A percentile compares a stretch with the other conserved stretches of the same genome.
Evolutionary conservation across 2,797 vertebrate species (phyloP).

Genomic region (Onychomys arenicola): DNA sequence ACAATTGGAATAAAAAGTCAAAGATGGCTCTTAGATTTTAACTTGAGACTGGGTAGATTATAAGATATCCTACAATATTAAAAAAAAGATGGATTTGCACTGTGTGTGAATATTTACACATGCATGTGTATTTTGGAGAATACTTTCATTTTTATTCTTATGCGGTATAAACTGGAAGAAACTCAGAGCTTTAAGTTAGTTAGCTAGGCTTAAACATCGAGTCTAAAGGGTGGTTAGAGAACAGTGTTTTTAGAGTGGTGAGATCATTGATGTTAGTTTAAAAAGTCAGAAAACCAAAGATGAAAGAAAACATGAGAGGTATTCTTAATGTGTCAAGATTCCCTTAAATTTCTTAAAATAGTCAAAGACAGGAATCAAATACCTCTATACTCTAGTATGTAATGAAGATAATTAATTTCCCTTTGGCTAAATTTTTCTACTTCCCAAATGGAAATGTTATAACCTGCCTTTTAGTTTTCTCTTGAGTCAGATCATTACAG

Average conservation of each 20-base stretch:
- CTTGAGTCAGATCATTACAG: background rate
- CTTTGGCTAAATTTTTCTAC: background rate
- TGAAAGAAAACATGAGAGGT: conserved; percentile 4
- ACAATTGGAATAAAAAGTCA: background rate
- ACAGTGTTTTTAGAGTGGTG: background rate
- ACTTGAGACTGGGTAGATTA: background rate
- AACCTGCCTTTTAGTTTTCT: conserved; percentile 44
- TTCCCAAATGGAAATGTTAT: background rate
- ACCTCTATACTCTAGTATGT: background rate
- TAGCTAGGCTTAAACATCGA: background rate
- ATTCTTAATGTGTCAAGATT: background rate
- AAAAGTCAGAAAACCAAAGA: background rate
- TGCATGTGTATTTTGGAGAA: background rate
- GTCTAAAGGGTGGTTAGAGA: background rate
- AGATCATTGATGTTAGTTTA: background rate
- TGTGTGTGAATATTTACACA: background rate
- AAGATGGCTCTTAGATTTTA: background rate
- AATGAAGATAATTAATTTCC: conserved; percentile 60
- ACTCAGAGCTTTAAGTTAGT: background rate
- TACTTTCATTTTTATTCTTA: background rate
- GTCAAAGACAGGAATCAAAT: background rate
- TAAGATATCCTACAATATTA: background rate
- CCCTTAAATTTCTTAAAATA: conserved; percentile 52
- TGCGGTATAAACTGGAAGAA: background rate
- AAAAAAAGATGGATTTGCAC: background rate